Evolutionary conservation across 2,113 vertebrate genomes (phyloP).

Genomic region (Donacobius atricapilla): DNA sequence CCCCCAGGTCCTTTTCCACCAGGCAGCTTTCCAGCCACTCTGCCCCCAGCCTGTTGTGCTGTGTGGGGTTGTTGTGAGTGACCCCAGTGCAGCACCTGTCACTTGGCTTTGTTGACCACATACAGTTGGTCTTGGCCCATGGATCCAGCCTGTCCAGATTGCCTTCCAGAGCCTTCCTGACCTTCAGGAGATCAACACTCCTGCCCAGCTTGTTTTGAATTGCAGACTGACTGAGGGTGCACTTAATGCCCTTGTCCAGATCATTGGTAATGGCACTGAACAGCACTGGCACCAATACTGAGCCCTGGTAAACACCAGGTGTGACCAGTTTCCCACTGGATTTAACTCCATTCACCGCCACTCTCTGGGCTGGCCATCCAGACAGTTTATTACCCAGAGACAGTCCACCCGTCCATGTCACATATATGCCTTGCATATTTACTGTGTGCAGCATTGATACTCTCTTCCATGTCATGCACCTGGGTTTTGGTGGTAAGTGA

Average conservation of each 20-base stretch:
- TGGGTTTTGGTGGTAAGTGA: not conserved
- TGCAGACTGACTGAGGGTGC: not conserved
- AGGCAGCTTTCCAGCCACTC: not conserved
- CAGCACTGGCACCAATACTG: not conserved
- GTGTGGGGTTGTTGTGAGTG: not conserved
- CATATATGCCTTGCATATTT: not conserved
- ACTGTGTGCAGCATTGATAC: not conserved
- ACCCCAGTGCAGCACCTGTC: not conserved
- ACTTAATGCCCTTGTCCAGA: not conserved
- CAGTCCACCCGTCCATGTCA: too few relatives aligned
- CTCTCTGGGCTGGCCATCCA: not conserved
- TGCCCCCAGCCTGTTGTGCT: fast-evolving
- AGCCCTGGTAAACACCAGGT: not conserved
- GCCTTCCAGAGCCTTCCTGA: not conserved
- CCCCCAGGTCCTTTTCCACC: not conserved
- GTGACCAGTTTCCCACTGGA: not conserved
- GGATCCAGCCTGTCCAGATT: not conserved
- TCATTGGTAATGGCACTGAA: not conserved
- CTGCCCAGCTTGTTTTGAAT: not conserved
- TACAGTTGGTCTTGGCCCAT: not conserved
- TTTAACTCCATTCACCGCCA: not conserved
- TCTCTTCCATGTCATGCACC: not conserved
- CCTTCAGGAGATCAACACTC: not conserved
- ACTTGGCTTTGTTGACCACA: not conserved
- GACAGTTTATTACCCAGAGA: not conserved